Base-by-base conservation (phyloP, 2,888 invertebrate species). In the Athalia cordata region DNA sequence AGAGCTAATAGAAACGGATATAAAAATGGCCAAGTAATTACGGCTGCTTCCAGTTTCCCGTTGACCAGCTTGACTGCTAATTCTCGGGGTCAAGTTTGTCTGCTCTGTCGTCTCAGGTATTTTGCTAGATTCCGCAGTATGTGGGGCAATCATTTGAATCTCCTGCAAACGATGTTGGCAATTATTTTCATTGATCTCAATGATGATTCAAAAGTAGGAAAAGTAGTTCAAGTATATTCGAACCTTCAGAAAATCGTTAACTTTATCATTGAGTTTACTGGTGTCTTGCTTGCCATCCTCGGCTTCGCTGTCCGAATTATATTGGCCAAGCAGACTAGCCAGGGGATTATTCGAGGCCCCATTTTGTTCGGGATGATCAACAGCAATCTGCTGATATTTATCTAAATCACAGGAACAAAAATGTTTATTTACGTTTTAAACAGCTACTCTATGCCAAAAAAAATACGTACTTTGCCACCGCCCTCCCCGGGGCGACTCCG, bases 161-260 rank as follows among this genome's bases (percentile, higher is more conserved):
- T 89, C 89, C 88, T 89, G 61, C 0, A 81, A 81, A 80, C 3
- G 6, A 4, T 0, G 5, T 61, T 61, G 49, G 7, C 15, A 4
- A 74, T 6, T 74, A 29, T 49, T 74, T 15, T 11, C 15, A 3
- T 13, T 11, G 5, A 62, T 72, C 45, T n/a, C 0, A 11, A 11
- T 52, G 45, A 8, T 0, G 5, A 45, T 68, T 50, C 72, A 29
- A 55, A 9, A 52, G 45, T 8, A n/a, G 3, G 5, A 13, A 62
- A 9, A 49, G 57, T 65, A 6, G 5, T 49, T 62, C 5, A 11
- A 79, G 59, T 5, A 47, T 11, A 11, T 50, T 8, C 64, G 43
- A 81, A 85, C 89, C 85, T 89, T 89, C 0, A 89, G 79, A 79
- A 89, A 89, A 81, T 89, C 88, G 66, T 89, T 88, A 29, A 89